A percentile compares a stretch with the other conserved stretches of the same genome.
Conservation (phyloP, 2,797 vertebrate genomes). For the Epinephelus malabaricus region DNA sequence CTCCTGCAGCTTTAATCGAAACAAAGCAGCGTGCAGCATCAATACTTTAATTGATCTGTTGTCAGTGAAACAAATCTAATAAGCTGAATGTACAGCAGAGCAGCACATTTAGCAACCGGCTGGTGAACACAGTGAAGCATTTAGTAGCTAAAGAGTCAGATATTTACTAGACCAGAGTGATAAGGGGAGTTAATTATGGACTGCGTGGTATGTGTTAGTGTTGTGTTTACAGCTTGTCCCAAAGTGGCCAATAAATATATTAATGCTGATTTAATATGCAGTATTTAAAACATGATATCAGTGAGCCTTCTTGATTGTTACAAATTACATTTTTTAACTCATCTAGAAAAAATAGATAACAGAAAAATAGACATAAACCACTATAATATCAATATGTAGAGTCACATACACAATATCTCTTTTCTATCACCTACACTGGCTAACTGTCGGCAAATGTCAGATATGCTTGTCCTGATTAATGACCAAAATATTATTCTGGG, state of each 20-base stretch:
- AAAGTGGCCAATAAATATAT: background rate
- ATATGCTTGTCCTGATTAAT: no score
- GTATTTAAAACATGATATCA: background rate
- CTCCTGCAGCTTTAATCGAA: conserved; percentile 15
- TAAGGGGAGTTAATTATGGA: background rate
- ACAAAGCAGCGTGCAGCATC: background rate
- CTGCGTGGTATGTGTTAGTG: no score
- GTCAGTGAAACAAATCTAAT: background rate
- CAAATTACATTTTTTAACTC: background rate
- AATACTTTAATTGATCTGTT: background rate
- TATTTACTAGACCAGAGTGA: no score
- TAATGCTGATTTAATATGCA: background rate
- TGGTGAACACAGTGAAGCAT: background rate
- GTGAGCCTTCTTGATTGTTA: no score
- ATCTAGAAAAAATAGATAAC: no score
- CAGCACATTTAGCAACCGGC: background rate
- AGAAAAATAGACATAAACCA: background rate
- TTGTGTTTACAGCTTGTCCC: background rate
- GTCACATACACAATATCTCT: background rate
- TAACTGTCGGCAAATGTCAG: background rate
- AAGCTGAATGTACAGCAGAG: background rate
- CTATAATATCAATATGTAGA: background rate
- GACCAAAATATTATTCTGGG: background rate
- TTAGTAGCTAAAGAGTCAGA: background rate
- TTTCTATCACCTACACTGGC: background rate